phyloP scores from a whole-genome alignment of 2,888 invertebrate genomes.

The Xestia xanthographa region DNA sequence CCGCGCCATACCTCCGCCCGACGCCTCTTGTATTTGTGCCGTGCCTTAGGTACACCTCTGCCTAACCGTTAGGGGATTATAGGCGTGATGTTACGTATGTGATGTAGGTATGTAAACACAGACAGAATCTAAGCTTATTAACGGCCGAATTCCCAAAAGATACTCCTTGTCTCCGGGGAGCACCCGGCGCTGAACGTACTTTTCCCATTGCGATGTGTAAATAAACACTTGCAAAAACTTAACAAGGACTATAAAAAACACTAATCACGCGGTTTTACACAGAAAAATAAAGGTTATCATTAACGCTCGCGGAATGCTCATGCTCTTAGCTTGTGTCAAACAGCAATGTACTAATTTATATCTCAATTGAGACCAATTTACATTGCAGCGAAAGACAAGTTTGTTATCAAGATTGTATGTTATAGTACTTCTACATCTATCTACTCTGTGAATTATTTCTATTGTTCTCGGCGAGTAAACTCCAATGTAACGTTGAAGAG shows the following conservation, averaged over 20 bases:
- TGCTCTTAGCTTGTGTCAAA: slow-evolving; percentile 57
- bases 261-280: slow-evolving; percentile 51
- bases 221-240: slow-evolving; percentile 32
- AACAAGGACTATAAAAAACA: slow-evolving; percentile 44
- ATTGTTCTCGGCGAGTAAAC: slow-evolving; percentile 40
- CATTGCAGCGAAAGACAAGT: not conserved
- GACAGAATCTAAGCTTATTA: not conserved
- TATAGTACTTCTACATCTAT: not conserved
- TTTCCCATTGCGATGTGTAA: slow-evolving; percentile 92
- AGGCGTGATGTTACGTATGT: too few species aligned
- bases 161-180: slow-evolving; percentile 94
- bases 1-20: too few species aligned
- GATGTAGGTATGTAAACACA: too few species aligned
- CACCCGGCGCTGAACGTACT: slow-evolving; percentile 92
- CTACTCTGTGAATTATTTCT: slow-evolving; percentile 11
- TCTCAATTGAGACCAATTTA: not conserved
- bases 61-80: too few species aligned
- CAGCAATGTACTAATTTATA: slow-evolving; percentile 8
- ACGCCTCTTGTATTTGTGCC: too few species aligned
- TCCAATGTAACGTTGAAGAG: slow-evolving; percentile 38
- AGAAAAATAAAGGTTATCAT: slow-evolving; percentile 61
- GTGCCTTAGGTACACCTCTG: too few species aligned
- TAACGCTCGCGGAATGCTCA: slow-evolving; percentile 51
- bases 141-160: not conserved
- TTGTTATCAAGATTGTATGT: not conserved